Base-by-base conservation (phyloP, 1,140 invertebrate species). In the Meloidogyne hapla region DNA sequence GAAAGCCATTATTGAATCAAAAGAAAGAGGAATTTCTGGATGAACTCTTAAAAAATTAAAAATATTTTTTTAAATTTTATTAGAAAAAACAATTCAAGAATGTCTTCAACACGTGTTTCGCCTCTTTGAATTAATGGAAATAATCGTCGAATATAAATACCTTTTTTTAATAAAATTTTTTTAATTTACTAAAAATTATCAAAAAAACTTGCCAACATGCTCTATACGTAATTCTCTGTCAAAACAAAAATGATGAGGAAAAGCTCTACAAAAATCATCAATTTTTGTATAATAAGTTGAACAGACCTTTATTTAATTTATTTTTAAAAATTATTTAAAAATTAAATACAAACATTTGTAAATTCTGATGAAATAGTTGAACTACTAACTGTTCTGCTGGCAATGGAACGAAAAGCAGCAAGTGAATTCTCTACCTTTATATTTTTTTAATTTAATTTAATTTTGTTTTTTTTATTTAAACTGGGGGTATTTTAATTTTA, bases 191-290 rank as follows among this genome's bases (percentile, higher is more conserved):
- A 25, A 18, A 75, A 33, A 12, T 1, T 65, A 70, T n/a, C n/a
- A 42, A n/a, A 66, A 2, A 23, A 18, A 62, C 80, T 73, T 74
- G 62, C 88, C 88, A 71, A 84, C 83, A 72, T 89, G 88, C 71
- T 84, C 80, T 12, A 89, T 81, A 64, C 75, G 64, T 15, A 89
- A 74, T 23, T 85, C 73, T 33, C 80, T 63, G 75, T 89, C 85
- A 77, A 89, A 89, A 26, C 88, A 87, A 25, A 89, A 83, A 78
- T 89, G 88, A 78, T 88, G 88, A 9, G 88, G 88, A 65, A 89
- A 88, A 28, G 87, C 87, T 10, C 76, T 69, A 38, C 81, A 79
- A 75, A 87, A 87, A 61, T 87, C 84, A 3, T 40, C 42, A 21
- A 80, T 70, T 25, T 56, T 67, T 8, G 75, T 62, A 33, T 18